Base-by-base conservation (phyloP, 2,113 vertebrate species). In the Labeo rohita region DNA sequence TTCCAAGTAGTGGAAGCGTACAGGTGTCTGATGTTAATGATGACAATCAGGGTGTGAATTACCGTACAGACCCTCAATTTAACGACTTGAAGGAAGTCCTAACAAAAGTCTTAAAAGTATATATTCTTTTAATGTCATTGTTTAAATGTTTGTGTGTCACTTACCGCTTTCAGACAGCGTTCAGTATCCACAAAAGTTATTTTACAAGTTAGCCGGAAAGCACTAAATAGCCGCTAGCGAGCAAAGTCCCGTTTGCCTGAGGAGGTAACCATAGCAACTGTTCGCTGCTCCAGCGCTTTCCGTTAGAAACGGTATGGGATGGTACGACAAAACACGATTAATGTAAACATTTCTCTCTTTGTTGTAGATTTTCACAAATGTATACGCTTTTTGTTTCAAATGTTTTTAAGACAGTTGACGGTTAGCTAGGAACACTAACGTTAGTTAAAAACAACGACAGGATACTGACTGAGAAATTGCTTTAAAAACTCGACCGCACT, bases 221-320 rank as follows among this genome's bases (percentile, higher is more conserved):
- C 70, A 45, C 39, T 72, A 72, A 15, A 21, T 45, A 45, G 3
- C 68, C 68, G 36, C 68, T 21, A 21, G 68, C 68, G 15, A 68
- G 39, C 65, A 36, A 68, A 43, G 36, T 70, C 66, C 68, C 16
- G 68, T 72, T 43, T 72, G 36, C 68, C 68, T n/a, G 70, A 45
- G 9, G 70, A 45, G 39, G 70, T 73, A 73, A 73, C 70, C 70
- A 73, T 73, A 73, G 70, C 39, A 73, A 73, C 70, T 45, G 70
- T n/a, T 73, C 18, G 39, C 70, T 12, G 70, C 70, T 72, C 70
- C 8, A 72, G 70, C 39, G 70, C 39, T 73, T 73, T 45, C 70
- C 2, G 39, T 72, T 70, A 56, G 28, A 2, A 28, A 23, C n/a
- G 9, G 59, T 63, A 73, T 73, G 70, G 70, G 39, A 73, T 73